These are phyloP conservation scores for Trachelus iudaicus DNA, from an alignment of 2,888 invertebrate genomes.

Conservation along the genomic window DNA sequence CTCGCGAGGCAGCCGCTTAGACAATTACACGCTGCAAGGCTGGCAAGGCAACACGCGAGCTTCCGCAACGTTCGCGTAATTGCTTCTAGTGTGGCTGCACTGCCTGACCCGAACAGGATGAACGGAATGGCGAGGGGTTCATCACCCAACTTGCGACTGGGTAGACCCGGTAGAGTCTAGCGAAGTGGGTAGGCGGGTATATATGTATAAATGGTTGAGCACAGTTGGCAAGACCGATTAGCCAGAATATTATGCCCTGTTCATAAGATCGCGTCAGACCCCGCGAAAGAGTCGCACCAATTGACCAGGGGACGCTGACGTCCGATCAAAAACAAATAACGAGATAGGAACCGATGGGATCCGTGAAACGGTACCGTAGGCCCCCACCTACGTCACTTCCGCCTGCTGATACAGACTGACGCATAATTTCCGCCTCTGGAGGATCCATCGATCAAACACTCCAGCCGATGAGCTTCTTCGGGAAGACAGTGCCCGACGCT, in stretches of 20 bases:
- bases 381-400: slow-evolving; percentile 55
- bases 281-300: neutral
- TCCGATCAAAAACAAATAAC: neutral
- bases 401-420: slow-evolving; percentile 61
- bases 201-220: neutral
- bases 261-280: neutral
- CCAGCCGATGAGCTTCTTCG: slow-evolving; percentile 34
- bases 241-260: neutral
- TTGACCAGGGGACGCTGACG: neutral
- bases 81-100: slow-evolving; percentile 14
- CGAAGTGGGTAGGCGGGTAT: neutral
- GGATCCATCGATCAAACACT: slow-evolving; percentile 66
- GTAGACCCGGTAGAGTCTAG: neutral
- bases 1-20: slow-evolving; percentile 31
- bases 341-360: neutral
- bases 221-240: neutral
- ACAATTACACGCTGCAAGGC: slow-evolving; percentile 29
- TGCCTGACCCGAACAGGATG: neutral
- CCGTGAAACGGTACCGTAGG: slow-evolving; percentile 6
- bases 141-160: neutral
- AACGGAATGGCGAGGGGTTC: neutral
- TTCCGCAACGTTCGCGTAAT: slow-evolving; percentile 33
- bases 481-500: too few species aligned
- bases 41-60: slow-evolving; percentile 33
- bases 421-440: slow-evolving; percentile 64